A percentile compares a stretch with the other conserved stretches of the same genome.
Evolutionary conservation across 2,797 vertebrate genomes (phyloP).

Genomic region (Pangasius macronema): DNA sequence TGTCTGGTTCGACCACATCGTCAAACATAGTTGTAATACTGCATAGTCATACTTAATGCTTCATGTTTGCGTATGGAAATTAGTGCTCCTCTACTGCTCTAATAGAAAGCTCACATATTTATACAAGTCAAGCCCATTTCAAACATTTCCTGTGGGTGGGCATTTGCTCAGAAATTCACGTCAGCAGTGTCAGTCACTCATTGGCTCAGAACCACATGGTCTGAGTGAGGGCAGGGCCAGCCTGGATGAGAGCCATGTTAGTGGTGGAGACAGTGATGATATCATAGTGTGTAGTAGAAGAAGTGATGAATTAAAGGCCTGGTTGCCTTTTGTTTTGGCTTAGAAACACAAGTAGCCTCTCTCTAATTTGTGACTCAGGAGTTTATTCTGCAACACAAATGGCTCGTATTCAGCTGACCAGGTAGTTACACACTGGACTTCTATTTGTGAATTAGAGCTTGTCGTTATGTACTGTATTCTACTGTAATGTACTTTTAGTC

Average conservation of each 20-base stretch:
- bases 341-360: background rate
- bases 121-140: background rate
- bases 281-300: constrained; percentile 28
- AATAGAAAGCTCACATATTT: background rate
- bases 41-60: background rate
- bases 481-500: background rate
- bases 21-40: background rate
- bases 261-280: constrained; percentile 39
- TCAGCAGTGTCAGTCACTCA: background rate
- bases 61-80: background rate
- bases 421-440: constrained; percentile 40
- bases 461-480: background rate
- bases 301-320: constrained; percentile 22
- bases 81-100: background rate
- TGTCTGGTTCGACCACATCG: background rate
- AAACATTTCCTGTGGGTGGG: background rate
- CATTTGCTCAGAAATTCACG: background rate
- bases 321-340: background rate
- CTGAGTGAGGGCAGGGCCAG: constrained; percentile 19
- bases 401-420: constrained; percentile 47
- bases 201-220: constrained; percentile 26
- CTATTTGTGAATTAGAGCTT: background rate
- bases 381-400: constrained; percentile 7
- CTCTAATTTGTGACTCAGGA: background rate
- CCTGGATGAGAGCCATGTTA: background rate